Evolutionary conservation across 2,888 invertebrate species (phyloP).

Genomic region (Epistrophella euchroma): DNA sequence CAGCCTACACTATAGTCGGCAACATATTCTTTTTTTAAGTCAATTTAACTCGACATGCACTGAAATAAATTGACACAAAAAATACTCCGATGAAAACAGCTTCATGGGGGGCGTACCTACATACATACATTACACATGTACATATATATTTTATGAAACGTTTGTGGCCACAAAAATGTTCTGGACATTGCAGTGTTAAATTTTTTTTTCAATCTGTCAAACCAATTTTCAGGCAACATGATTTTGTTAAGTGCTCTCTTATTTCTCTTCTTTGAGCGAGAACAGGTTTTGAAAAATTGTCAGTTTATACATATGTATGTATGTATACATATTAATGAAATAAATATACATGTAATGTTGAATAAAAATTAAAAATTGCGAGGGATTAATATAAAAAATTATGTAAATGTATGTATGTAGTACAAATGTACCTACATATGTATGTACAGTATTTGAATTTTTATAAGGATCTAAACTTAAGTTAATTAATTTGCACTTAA

Average conservation of each 20-base stretch:
- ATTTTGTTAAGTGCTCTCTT: constrained; percentile 48
- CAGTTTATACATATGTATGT: background rate
- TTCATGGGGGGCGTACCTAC: background rate
- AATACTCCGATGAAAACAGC: constrained; percentile 3
- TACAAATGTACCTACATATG: too few relatives aligned
- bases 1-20: background rate
- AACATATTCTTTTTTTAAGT: constrained; percentile 1
- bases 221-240: constrained; percentile 38
- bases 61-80: constrained; percentile 14
- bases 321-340: too few relatives aligned
- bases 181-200: constrained; percentile 6
- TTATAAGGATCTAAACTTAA: too few relatives aligned
- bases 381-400: too few relatives aligned
- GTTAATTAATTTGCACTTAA: too few relatives aligned
- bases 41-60: constrained; percentile 25
- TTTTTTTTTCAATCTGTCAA: constrained; percentile 24
- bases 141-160: background rate
- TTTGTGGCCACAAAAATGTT: constrained; percentile 13
- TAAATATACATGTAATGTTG: too few relatives aligned
- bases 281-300: background rate
- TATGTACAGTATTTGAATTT: too few relatives aligned
- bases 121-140: too few relatives aligned
- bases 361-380: too few relatives aligned
- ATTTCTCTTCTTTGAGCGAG: background rate
- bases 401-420: too few relatives aligned